Base-by-base conservation (phyloP, 2,113 vertebrate species). In the Geococcyx californianus region DNA sequence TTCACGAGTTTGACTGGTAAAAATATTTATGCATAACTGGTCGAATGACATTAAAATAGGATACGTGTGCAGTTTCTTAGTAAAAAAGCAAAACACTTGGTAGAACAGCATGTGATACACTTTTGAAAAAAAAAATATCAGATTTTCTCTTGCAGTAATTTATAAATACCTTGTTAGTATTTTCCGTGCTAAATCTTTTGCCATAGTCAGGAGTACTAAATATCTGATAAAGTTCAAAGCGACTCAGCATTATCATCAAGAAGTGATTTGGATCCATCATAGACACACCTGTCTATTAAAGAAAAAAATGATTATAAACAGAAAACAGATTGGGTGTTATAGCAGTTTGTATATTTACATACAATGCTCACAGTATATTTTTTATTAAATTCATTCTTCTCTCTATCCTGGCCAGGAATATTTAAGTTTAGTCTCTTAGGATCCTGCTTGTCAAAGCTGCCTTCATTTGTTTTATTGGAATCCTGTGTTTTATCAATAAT, bases 191-290 rank as follows among this genome's bases (percentile, higher is more conserved):
- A 94, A 98, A 99, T 96, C 99, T 98, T 96, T 99, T 99, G 60
- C 99, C 99, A 47, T 98, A 98, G 95, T 99, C 99, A 33, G 98
- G 97, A 11, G 98, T 98, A 97, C 98, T 99, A 97, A 99, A 99
- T 91, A 99, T 98, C 95, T 99, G 99, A 90, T 99, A 99, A 38
- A 99, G 98, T 94, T 99, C 99, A 93, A 99, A 99, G 59, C 99
- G 99, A 95, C 98, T 99, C 56, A 99, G 97, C 90, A 99, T 98
- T 59, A 99, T 99, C 99, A 99, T 99, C 95, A 99, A 97, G 97
- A 99, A 99, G 96, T 99, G 99, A 93, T 99, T 99, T 84, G 99
- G 99, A 97, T 99, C 99, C 99, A 99, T 99, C 99, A 99, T 99
- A 79, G 99, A 99, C 8, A 99, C 99, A 90, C 99, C 99, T 33